These are phyloP conservation scores for Hippasteria phrygiana DNA, from an alignment of 53 echinoderm and acorn worm genomes.

Conservation along the genomic window DNA sequence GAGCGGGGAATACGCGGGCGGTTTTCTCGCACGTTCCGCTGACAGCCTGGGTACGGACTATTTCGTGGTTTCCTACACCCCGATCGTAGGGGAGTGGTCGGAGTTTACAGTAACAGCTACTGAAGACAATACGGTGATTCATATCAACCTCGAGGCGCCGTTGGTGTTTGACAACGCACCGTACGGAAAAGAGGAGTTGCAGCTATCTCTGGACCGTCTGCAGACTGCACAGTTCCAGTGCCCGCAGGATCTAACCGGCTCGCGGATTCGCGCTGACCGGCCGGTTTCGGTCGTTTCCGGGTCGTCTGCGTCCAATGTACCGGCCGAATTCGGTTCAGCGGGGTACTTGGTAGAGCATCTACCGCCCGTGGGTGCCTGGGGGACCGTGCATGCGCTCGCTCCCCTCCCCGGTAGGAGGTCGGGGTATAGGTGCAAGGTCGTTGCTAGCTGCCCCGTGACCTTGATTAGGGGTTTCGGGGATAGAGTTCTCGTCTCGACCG, in stretches of 20 bases:
- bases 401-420: slow-evolving; percentile 54
- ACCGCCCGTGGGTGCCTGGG: slow-evolving; percentile 65
- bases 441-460: slow-evolving; percentile 64
- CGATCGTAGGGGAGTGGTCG: slow-evolving; percentile 52
- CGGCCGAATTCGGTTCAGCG: slow-evolving; percentile 45
- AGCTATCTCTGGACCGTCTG: slow-evolving; percentile 8
- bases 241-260: slow-evolving; percentile 61
- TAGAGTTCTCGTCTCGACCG: neutral
- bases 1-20: slow-evolving; percentile 21
- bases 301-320: slow-evolving; percentile 65
- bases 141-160: slow-evolving; percentile 35
- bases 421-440: slow-evolving; percentile 46
- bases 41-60: slow-evolving; percentile 47
- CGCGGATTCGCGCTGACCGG: slow-evolving; percentile 43
- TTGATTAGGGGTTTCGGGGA: slow-evolving; percentile 49
- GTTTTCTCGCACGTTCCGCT: slow-evolving; percentile 53
- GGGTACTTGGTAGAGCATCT: slow-evolving; percentile 72
- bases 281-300: slow-evolving; percentile 71
- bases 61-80: slow-evolving; percentile 56
- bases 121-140: slow-evolving; percentile 26
- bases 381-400: slow-evolving; percentile 58
- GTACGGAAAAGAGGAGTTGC: slow-evolving; percentile 7
- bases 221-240: slow-evolving; percentile 67
- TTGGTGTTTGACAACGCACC: slow-evolving; percentile 24
- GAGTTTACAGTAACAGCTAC: slow-evolving; percentile 51